Evolutionary conservation across 2,797 vertebrate species (phyloP), one percentile per base, ranked within the genome.

Genomic region (Peromyscus aztecus): DNA sequence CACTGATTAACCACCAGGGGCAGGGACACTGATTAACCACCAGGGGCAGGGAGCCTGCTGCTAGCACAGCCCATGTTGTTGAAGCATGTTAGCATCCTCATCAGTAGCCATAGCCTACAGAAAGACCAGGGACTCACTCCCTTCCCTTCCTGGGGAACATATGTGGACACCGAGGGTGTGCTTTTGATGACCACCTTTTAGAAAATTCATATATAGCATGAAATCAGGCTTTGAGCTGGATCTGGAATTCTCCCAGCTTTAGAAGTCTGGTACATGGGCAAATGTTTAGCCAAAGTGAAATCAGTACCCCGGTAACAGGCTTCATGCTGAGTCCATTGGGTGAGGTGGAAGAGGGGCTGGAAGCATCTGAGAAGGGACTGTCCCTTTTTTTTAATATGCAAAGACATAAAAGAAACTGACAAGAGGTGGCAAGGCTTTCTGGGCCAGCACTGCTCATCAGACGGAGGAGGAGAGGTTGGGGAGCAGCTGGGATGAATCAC

Each of bases 171-270:
- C 1, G 5, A 89, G 89, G 83, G 57, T 77, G 75, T 89, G 40
- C 85, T 87, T 91, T 86, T 34, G 49, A 96, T 95, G 46, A 71
- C 52, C 95, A 77, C 34, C 10, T 37, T 92, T 89, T 40, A 95
- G 90, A 91, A 90, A 93, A 90, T 40, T 31, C 9, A 78, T 59
- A 23, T 19, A 14, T 2, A 59, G 24, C 49, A 55, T 88, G 59
- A 59, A 95, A 52, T 80, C 14, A 73, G 69, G 40, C 73, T 73
- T 46, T 31, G 73, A 89, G 34, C n/a, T 65, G 46, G 81, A 91
- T 17, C 40, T 93, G 71, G 78, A 75, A 43, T 46, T 80, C 16
- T 85, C 93, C 59, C 71, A 88, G 17, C 31, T 81, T 17, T 93
- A 75, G 61, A 31, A 34, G 19, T 84, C 88, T 90, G 37, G 55